phyloP scores from a whole-genome alignment of 2,113 vertebrate species.

The Platanista minor region DNA sequence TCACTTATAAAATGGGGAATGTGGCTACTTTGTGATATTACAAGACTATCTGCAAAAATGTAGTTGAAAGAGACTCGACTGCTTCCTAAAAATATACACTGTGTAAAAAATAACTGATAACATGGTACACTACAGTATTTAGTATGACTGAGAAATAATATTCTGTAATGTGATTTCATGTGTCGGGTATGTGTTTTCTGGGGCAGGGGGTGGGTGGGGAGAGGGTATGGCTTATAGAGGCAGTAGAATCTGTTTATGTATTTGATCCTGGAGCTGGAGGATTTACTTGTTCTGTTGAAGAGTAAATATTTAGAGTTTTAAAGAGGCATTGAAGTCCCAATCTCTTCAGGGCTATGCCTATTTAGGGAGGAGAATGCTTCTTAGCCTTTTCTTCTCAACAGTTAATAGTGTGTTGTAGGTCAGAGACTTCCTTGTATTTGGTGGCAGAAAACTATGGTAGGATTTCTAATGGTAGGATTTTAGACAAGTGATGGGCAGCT shows the following conservation, averaged over 20 bases:
- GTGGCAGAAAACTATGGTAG: neutral
- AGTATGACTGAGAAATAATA: neutral
- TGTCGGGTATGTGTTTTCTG: neutral
- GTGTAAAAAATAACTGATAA: neutral
- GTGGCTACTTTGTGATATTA: neutral
- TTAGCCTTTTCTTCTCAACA: neutral
- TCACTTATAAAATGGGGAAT: neutral
- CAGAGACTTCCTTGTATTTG: neutral
- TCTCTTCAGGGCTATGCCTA: neutral
- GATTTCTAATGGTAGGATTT: neutral
- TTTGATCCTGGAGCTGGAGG: neutral
- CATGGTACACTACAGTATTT: neutral
- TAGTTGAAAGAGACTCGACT: neutral
- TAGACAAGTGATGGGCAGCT: neutral
- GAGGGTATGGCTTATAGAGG: neutral
- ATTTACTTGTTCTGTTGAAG: slow-evolving; percentile 28
- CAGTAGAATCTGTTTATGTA: neutral
- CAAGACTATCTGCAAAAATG: neutral
- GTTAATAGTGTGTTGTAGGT: neutral
- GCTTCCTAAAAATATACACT: neutral
- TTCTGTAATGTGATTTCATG: neutral
- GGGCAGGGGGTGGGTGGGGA: rapidly evolving
- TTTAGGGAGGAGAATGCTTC: neutral
- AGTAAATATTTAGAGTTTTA: slow-evolving; percentile 46
- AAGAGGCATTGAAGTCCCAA: neutral